Conservation (phyloP, 2,113 vertebrate species). For the Leptocoma aspasia region DNA sequence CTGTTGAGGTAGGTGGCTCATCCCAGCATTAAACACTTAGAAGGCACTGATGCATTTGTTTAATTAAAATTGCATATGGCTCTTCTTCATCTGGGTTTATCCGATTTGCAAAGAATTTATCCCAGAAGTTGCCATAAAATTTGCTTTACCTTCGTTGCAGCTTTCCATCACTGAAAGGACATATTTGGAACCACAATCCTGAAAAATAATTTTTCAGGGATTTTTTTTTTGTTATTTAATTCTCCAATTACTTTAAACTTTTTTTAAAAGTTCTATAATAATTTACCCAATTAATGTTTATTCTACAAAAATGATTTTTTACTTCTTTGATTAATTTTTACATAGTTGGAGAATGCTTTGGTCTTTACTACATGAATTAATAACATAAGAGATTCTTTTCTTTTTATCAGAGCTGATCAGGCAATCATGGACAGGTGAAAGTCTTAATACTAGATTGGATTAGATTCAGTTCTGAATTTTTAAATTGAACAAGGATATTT, state of each 20-base stretch:
- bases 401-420: neutral
- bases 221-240: neutral
- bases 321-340: neutral
- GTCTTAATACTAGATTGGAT: neutral
- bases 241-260: neutral
- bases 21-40: neutral
- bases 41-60: neutral
- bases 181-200: neutral
- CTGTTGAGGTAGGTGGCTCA: neutral
- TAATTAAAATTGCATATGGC: neutral
- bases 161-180: neutral
- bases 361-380: neutral
- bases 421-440: neutral
- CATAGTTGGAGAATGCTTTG: neutral
- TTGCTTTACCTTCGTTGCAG: neutral
- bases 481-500: neutral
- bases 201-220: neutral
- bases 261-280: neutral
- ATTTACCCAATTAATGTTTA: neutral
- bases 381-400: neutral
- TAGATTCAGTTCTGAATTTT: neutral
- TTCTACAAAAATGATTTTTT: neutral
- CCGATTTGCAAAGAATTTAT: neutral
- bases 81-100: neutral
- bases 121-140: neutral